These are phyloP conservation scores for Brenthis hecate DNA, from an alignment of 2,888 invertebrate genomes.

Conservation along the genomic window DNA sequence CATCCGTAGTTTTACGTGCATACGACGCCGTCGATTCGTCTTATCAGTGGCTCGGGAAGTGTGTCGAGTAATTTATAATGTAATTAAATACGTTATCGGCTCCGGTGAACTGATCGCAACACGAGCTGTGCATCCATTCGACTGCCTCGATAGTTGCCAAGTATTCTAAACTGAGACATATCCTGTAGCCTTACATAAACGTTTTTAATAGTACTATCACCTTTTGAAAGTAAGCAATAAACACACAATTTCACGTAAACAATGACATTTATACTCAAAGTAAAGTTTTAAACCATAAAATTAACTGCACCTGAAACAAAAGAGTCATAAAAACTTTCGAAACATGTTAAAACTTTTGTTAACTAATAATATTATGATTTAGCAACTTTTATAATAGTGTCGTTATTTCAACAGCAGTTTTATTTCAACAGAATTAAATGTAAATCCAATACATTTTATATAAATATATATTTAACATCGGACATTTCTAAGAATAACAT, in stretches of 20 bases:
- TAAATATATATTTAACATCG: not conserved
- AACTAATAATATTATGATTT: constrained; percentile 17
- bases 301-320: constrained; percentile 27
- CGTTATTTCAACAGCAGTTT: constrained; percentile 3
- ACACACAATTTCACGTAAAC: constrained; percentile 40
- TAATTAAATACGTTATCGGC: constrained; percentile 76
- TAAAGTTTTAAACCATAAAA: constrained; percentile 20
- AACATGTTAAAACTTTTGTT: constrained; percentile 24
- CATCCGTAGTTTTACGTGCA: constrained; percentile 60
- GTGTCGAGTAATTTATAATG: constrained; percentile 77
- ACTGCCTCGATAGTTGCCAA: constrained; percentile 46
- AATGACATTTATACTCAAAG: constrained; percentile 27
- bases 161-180: constrained; percentile 23
- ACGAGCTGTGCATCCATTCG: constrained; percentile 45
- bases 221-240: constrained; percentile 24
- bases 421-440: not conserved
- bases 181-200: constrained; percentile 25
- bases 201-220: constrained; percentile 15
- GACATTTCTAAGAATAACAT: not conserved
- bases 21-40: constrained; percentile 54
- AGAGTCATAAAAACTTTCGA: constrained; percentile 36
- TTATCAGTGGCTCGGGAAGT: constrained; percentile 71
- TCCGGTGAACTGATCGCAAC: constrained; percentile 53
- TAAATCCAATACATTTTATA: not conserved
- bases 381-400: constrained; percentile 16